Evolutionary conservation across 2,888 invertebrate genomes (phyloP), one percentile per base, ranked within the genome.

Genomic region (Acanthosepion esculentum): DNA sequence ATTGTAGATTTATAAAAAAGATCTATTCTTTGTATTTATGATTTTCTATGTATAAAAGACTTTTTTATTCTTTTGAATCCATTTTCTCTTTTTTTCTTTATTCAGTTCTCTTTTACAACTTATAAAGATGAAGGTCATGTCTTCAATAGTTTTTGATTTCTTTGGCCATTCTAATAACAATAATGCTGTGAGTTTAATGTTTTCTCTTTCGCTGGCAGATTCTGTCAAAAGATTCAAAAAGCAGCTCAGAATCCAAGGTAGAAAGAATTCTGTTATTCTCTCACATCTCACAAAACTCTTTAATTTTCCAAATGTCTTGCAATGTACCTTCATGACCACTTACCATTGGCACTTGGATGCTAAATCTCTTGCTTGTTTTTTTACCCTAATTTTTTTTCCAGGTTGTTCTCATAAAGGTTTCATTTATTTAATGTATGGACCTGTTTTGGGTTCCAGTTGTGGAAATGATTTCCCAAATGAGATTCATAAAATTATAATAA

Each of bases 241-340:
- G 53, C 93, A 50, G 50, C 29, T 53, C 93, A 53, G 93, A 93
- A 93, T 93, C 93, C 93, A 93, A 93, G 93, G 93, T 93, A 93
- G 93, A 50, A 33, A 78, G 12, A 10, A 78, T 78, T 78, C n/a
- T n/a, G 15, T 33, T 78, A 4, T n/a, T 33, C n/a, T 12, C 8
- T n/a, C n/a, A 15, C 10, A n/a, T n/a, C n/a, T 33, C n/a, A 15
- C n/a, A 20, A 20, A 55, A 55, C 7, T 26, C 78, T 78, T 78
- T 78, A 8, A 8, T 29, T 29, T 78, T n/a, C 78, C 26, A 6
- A 15, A 15, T 59, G n/a, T 33, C 10, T 78, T 78, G 78, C 12
- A 15, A n/a, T 33, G 78, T n/a, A 78, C 78, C 78, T n/a, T n/a
- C 78, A 78, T n/a, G 78, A n/a, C 78, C n/a, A 15, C 12, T 78